Percentiles rank a stretch among this genome's conserved stretches.
Conservation (phyloP, 2,797 vertebrate species). For the Peromyscus aztecus region DNA sequence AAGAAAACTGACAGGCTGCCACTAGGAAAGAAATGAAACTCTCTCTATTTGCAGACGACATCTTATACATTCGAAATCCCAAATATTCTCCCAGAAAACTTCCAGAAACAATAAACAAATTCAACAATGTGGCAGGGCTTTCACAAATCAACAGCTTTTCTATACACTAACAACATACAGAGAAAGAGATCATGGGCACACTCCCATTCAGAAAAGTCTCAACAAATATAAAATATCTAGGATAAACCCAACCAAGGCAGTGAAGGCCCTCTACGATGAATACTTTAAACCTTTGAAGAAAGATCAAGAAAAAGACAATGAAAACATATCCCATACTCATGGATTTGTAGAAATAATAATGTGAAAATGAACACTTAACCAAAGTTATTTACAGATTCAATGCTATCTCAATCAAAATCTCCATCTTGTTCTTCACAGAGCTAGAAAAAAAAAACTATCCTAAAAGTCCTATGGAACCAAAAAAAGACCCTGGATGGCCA, state of each 20-base stretch:
- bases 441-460: not conserved
- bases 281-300: not conserved
- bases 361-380: not conserved
- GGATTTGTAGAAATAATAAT: not conserved
- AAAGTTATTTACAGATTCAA: not conserved
- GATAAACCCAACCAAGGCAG: no score
- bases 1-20: not conserved
- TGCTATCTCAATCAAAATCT: not conserved
- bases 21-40: not conserved
- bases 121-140: not conserved
- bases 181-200: not conserved
- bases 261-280: not conserved
- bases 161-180: not conserved
- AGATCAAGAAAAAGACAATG: not conserved
- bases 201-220: not conserved
- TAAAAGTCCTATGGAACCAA: not conserved
- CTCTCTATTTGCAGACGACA: not conserved
- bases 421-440: not conserved
- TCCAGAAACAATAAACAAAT: not conserved
- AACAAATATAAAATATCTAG: not conserved
- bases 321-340: not conserved
- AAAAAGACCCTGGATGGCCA: not conserved
- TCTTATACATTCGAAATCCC: not conserved
- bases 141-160: not conserved
- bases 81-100: not conserved